Evolutionary conservation across 2,113 vertebrate species (phyloP).

Genomic region (Proterorhinus semilunaris): DNA sequence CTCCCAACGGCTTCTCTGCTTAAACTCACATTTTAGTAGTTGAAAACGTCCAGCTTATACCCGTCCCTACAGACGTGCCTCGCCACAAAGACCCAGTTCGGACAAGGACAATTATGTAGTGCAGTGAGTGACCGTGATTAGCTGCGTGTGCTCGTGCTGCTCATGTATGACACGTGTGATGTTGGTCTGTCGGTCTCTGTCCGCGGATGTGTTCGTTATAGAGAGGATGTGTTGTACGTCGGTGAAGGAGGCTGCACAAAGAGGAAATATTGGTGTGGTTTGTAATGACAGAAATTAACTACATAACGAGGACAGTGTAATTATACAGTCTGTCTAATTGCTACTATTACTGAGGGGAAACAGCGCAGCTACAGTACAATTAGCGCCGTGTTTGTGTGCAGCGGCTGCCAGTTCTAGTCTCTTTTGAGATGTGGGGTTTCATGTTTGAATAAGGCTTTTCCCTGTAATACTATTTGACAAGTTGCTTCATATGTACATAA

Average conservation of each 20-base stretch:
- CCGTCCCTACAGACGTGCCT: conserved; percentile 26
- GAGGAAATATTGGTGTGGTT: conserved; percentile 77
- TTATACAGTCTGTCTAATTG: conserved; percentile 85
- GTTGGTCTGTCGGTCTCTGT: conserved; percentile 9
- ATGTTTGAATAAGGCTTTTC: conserved; percentile 32
- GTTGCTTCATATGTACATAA: neutral
- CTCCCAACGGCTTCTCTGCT: neutral
- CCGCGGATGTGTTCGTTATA: conserved; percentile 12
- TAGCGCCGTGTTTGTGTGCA: conserved; percentile 43
- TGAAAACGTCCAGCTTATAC: conserved; percentile 18
- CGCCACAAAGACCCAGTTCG: conserved; percentile 25
- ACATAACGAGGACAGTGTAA: conserved; percentile 82
- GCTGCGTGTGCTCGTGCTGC: conserved; percentile 13
- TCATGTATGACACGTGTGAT: conserved; percentile 27
- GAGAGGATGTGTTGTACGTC: conserved; percentile 3
- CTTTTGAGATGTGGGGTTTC: conserved; percentile 33
- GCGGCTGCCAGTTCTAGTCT: conserved; percentile 19
- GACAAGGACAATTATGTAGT: conserved; percentile 33
- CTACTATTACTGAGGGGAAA: conserved; percentile 84
- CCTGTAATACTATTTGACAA: conserved; percentile 16
- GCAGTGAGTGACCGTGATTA: conserved; percentile 34
- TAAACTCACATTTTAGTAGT: conserved; percentile 9
- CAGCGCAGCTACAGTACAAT: conserved; percentile 73
- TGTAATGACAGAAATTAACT: conserved; percentile 91
- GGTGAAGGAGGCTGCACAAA: conserved; percentile 52